Conservation (phyloP, 2,113 vertebrate species). For the Terrapene triunguis region DNA sequence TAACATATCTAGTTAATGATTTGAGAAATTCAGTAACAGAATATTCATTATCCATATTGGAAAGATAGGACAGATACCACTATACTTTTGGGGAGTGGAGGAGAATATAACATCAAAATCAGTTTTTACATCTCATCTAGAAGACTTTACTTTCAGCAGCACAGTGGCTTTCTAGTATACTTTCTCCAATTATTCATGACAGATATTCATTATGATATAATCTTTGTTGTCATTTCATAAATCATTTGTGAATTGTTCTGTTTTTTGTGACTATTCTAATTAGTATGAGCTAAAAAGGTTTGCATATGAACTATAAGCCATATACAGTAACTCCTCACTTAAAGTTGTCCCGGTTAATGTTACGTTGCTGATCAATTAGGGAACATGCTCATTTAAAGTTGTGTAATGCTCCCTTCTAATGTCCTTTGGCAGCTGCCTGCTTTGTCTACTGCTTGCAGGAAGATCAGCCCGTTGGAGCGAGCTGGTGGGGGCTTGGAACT, state of each 20-base stretch:
- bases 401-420: no score
- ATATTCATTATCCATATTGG: not conserved
- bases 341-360: no score
- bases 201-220: not conserved
- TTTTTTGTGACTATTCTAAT: not conserved
- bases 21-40: not conserved
- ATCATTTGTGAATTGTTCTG: not conserved
- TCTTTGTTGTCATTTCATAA: not conserved
- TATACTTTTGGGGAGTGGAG: not conserved
- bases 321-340: no score
- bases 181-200: not conserved
- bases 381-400: no score
- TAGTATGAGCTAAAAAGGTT: not conserved
- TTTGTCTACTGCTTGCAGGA: no score
- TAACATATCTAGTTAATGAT: not conserved
- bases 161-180: not conserved
- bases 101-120: not conserved
- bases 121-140: not conserved
- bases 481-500: no score
- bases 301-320: not conserved
- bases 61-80: not conserved
- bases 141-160: not conserved
- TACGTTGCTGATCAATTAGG: no score
- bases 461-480: no score
- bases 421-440: no score